Evolutionary conservation across 2,797 vertebrate genomes (phyloP).

Genomic region (Decapterus maruadsi): DNA sequence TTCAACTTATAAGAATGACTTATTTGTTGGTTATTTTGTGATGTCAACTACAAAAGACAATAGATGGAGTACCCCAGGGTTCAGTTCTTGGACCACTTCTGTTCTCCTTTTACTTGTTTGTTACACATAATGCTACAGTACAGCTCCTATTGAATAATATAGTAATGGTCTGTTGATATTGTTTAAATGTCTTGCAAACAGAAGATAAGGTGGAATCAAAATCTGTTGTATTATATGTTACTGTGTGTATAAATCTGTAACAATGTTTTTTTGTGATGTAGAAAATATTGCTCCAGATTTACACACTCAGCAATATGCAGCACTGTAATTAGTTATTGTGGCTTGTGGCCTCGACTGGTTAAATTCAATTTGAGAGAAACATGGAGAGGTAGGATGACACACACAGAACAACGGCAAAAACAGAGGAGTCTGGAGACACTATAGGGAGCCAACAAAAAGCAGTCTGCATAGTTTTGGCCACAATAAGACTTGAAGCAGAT

Average conservation of each 20-base stretch:
- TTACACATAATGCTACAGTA: not conserved
- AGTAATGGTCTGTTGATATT: not conserved
- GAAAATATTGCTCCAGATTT: no score
- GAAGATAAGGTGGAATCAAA: not conserved
- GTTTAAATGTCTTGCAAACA: not conserved
- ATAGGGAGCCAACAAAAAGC: not conserved
- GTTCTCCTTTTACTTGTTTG: not conserved
- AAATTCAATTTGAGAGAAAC: not conserved
- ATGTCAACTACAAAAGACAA: not conserved
- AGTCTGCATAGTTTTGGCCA: not conserved
- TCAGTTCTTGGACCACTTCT: constrained; percentile 8
- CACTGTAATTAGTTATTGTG: not conserved
- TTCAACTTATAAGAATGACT: not conserved
- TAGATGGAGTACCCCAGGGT: constrained; percentile 1
- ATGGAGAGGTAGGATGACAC: not conserved
- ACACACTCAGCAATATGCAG: no score
- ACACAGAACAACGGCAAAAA: not conserved
- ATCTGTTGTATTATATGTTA: not conserved
- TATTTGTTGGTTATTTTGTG: not conserved
- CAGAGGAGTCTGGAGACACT: not conserved
- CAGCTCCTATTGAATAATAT: not conserved
- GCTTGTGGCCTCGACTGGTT: not conserved
- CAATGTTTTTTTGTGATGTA: not conserved
- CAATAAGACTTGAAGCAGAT: not conserved
- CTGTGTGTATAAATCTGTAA: not conserved